Evolutionary conservation across 2,797 vertebrate species (phyloP).

Genomic region (Oryzias dopingdopingensis): DNA sequence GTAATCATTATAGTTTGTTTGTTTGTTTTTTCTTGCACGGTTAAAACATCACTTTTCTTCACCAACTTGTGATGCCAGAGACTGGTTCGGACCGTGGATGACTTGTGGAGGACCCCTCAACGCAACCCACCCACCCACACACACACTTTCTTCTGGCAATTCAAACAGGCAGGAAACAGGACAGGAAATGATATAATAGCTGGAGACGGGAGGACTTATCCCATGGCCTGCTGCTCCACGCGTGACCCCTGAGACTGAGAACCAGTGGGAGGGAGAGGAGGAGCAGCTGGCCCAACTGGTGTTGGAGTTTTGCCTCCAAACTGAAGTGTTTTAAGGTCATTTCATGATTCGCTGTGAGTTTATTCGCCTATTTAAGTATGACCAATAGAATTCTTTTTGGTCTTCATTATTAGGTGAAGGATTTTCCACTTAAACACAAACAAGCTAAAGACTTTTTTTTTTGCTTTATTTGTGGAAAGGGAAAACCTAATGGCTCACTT

Average conservation of each 20-base stretch:
- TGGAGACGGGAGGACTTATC: conserved; percentile 73
- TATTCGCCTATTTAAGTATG: neutral
- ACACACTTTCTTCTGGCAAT: conserved; percentile 69
- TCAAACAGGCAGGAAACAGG: conserved; percentile 78
- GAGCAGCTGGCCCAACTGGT: conserved; percentile 45
- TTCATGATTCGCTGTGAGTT: conserved; percentile 1
- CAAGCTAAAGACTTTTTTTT: no score
- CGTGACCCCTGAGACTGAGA: conserved; percentile 72
- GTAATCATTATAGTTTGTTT: no score
- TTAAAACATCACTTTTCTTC: no score
- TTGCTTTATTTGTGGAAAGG: no score
- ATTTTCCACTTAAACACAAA: no score
- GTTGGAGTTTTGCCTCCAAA: conserved; percentile 16
- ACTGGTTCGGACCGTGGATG: no score
- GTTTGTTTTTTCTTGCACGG: no score
- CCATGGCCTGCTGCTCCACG: conserved; percentile 72
- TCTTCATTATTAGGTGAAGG: no score
- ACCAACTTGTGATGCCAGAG: no score
- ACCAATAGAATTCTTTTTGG: no score
- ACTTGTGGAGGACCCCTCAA: no score
- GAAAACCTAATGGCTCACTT: no score
- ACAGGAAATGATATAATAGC: conserved; percentile 84
- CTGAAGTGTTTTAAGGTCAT: conserved; percentile 10
- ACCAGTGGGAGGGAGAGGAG: conserved; percentile 58
- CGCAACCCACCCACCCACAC: neutral